Conservation (phyloP, 2,797 vertebrate genomes). For the Botia almorhae region DNA sequence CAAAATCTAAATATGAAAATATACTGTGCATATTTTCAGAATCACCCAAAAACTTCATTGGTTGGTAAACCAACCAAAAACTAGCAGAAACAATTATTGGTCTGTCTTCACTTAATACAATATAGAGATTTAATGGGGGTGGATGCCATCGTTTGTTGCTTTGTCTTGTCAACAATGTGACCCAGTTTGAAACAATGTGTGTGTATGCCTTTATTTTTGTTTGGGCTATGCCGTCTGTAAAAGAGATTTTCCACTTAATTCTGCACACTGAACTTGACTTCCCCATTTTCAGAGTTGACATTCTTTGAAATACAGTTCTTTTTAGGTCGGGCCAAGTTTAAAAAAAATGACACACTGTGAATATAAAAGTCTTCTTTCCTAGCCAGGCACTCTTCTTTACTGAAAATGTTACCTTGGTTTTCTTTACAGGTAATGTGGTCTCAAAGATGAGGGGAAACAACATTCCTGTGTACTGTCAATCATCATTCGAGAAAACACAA, state of each 20-base stretch:
- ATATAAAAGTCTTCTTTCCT: constrained; percentile 75
- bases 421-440: constrained; percentile 47
- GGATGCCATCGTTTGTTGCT: constrained; percentile 26
- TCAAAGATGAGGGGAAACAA: constrained; percentile 45
- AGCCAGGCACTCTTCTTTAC: constrained; percentile 5
- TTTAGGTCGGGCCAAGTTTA: constrained; percentile 33
- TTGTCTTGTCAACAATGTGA: constrained; percentile 51
- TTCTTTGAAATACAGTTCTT: constrained; percentile 43
- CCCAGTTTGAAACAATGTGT: constrained; percentile 48
- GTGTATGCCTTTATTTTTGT: constrained; percentile 35
- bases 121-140: background rate
- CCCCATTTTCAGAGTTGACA: constrained; percentile 46
- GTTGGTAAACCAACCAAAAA: background rate
- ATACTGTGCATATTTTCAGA: constrained; percentile 24
- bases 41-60: background rate
- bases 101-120: constrained; percentile 9
- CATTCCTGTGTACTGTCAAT: constrained; percentile 3
- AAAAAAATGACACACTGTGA: constrained; percentile 35
- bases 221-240: constrained; percentile 31
- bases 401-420: constrained; percentile 59
- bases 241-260: constrained; percentile 57
- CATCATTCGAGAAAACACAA: constrained; percentile 48
- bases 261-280: constrained; percentile 49
- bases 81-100: background rate
- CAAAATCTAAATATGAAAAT: constrained; percentile 35